Conservation (phyloP, 2,888 invertebrate species). For the Papilio elwesi region DNA sequence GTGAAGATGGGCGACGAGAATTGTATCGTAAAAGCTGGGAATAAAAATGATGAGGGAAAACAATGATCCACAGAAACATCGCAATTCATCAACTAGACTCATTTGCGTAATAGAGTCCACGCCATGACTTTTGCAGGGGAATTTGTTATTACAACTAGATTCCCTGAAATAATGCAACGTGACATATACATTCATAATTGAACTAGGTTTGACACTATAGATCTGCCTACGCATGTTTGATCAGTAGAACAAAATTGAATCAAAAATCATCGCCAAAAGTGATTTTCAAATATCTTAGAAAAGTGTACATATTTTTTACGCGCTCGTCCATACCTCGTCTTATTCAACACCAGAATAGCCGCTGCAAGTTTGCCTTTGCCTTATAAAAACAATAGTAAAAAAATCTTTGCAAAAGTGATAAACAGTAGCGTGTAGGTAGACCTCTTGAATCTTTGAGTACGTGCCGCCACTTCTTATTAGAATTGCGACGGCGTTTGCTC, state of each 20-base stretch:
- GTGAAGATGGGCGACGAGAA: constrained; percentile 13
- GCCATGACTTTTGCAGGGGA: constrained; percentile 6
- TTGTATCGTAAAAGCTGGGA: constrained; percentile 12
- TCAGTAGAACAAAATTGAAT: neutral
- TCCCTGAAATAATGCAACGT: neutral
- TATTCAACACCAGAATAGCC: too few species aligned
- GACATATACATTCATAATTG: neutral
- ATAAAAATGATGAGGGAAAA: constrained; percentile 27
- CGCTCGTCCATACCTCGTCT: too few species aligned
- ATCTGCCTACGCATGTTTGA: neutral
- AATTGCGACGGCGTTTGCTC: constrained; percentile 69
- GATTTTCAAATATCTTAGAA: too few species aligned
- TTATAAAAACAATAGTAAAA: neutral
- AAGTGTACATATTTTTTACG: too few species aligned
- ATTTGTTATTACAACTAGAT: neutral
- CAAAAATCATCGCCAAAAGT: neutral
- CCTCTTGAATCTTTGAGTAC: constrained; percentile 33
- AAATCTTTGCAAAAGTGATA: constrained; percentile 5
- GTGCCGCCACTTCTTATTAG: constrained; percentile 57
- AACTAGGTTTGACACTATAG: neutral
- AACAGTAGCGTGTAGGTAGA: constrained; percentile 20
- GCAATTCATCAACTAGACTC: neutral
- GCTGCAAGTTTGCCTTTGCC: too few species aligned
- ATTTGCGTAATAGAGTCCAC: constrained; percentile 5
- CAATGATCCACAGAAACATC: constrained; percentile 1